Evolutionary conservation across 2,113 vertebrate genomes (phyloP), one percentile per base, ranked within the genome.

Genomic region (Platichthys stellatus): DNA sequence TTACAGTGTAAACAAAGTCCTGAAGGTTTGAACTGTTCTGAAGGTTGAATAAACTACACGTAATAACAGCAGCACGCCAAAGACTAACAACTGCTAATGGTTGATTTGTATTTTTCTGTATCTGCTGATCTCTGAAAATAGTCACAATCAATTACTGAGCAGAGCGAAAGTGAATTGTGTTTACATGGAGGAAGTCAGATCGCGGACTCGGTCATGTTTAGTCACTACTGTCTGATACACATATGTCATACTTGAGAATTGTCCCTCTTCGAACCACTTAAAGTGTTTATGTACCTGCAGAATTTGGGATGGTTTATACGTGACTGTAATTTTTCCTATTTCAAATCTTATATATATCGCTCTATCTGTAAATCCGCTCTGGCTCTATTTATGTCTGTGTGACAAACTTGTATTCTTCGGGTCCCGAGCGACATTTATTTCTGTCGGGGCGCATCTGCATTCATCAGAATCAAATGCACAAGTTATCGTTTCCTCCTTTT

Each of bases 401-500:
- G 70, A 81, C 68, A 69, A 87, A 81, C 80, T 74, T 82, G 69
- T 13, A 58, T 63, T 79, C 51, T 78, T 74, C 74, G 47, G 47
- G 70, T 89, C 81, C 82, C 81, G 61, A 23, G 85, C 71, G 86
- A 80, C 88, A 62, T 84, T 85, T 89, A 71, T 88, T 88, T 89
- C 89, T 80, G 83, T 81, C 83, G 82, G 85, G 85, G 62, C 76
- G 81, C 72, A 86, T 89, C 83, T 84, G 80, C 81, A 84, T 90
- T 85, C 80, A 89, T 82, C 85, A 76, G 69, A 83, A 82, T 85
- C 85, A 90, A 81, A 84, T 60, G 65, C 77, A 79, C 26, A 14
- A 51, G 63, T 18, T 69, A 66, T 72, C 20, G 66, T 63, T 66
- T 77, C 68, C 11, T 35, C 40, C 24, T 45, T 59, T 63, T 54